Evolutionary conservation across 2,797 vertebrate genomes (phyloP).

Genomic region (Helostoma temminkii): DNA sequence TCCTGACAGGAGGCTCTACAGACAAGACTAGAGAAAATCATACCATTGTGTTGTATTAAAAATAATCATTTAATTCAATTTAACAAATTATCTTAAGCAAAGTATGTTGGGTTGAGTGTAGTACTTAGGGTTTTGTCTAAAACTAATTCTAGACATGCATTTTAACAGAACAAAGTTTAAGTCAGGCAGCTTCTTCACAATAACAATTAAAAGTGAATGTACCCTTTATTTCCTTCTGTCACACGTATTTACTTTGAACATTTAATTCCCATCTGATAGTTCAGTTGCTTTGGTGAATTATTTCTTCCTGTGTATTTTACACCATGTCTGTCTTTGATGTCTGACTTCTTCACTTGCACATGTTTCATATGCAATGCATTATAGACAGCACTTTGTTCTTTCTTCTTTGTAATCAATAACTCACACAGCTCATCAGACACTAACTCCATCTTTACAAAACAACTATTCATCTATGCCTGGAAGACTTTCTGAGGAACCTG

Average conservation of each 20-base stretch:
- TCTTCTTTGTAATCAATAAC: constrained; percentile 54
- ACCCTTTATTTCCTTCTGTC: constrained; percentile 34
- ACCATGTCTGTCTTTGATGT: constrained; percentile 60
- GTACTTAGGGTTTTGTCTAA: neutral
- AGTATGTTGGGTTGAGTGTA: no score
- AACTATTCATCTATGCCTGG: constrained; percentile 23
- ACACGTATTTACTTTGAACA: constrained; percentile 59
- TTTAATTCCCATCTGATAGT: constrained; percentile 32
- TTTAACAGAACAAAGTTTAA: constrained; percentile 39
- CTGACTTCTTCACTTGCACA: constrained; percentile 34
- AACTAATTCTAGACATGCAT: neutral
- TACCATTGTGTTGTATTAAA: no score
- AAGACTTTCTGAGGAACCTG: constrained; percentile 20
- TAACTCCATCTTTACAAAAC: constrained; percentile 30
- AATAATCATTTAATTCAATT: no score
- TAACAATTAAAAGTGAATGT: constrained; percentile 66
- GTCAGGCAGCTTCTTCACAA: constrained; percentile 34
- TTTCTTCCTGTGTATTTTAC: constrained; percentile 38
- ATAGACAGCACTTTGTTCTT: constrained; percentile 57
- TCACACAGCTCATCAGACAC: constrained; percentile 24
- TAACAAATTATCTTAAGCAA: no score
- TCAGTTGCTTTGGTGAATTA: constrained; percentile 39
- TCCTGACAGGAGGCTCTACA: neutral
- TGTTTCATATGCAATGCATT: constrained; percentile 48
- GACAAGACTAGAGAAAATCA: no score